These are phyloP conservation scores for Cantharis rufa DNA, from an alignment of 2,888 invertebrate species.

Conservation along the genomic window DNA sequence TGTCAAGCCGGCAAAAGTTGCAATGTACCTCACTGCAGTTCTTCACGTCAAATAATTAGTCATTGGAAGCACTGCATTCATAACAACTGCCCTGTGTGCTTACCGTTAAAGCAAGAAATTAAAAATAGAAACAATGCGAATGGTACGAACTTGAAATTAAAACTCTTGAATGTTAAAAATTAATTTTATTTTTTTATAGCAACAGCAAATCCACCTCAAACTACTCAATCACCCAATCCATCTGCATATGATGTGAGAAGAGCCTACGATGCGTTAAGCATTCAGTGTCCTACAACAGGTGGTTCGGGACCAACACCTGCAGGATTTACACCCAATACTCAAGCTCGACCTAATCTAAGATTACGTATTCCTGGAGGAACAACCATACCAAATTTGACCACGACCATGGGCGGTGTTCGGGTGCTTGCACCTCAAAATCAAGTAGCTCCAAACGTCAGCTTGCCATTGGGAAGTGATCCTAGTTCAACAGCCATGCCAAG, in stretches of 20 bases:
- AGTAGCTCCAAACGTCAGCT: slow-evolving; percentile 58
- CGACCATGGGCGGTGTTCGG: slow-evolving; percentile 38
- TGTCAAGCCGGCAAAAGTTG: slow-evolving; percentile 93
- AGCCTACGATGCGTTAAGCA: slow-evolving; percentile 80
- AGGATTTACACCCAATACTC: slow-evolving; percentile 46
- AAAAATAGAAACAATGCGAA: slow-evolving; percentile 66
- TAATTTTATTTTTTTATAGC: slow-evolving; percentile 38
- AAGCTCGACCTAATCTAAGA: slow-evolving; percentile 42
- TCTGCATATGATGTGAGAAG: slow-evolving; percentile 70
- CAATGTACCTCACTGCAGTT: slow-evolving; percentile 95
- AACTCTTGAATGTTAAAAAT: neutral
- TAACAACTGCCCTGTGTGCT: slow-evolving; percentile 96
- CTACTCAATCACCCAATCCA: slow-evolving; percentile 56
- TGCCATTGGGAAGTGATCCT: slow-evolving; percentile 61
- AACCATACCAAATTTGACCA: slow-evolving; percentile 30
- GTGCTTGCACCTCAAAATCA: slow-evolving; percentile 51
- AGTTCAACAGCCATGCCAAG: slow-evolving; percentile 31
- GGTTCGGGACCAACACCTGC: slow-evolving; percentile 51
- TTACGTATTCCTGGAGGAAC: slow-evolving; percentile 39
- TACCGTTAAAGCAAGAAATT: slow-evolving; percentile 93
- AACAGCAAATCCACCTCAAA: slow-evolving; percentile 54
- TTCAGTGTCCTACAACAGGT: slow-evolving; percentile 69
- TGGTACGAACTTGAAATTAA: slow-evolving; percentile 48
- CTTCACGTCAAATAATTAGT: slow-evolving; percentile 96
- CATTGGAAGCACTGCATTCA: slow-evolving; percentile 99